Evolutionary conservation across 2,797 vertebrate genomes (phyloP).

Genomic region (Ciconia nigra): DNA sequence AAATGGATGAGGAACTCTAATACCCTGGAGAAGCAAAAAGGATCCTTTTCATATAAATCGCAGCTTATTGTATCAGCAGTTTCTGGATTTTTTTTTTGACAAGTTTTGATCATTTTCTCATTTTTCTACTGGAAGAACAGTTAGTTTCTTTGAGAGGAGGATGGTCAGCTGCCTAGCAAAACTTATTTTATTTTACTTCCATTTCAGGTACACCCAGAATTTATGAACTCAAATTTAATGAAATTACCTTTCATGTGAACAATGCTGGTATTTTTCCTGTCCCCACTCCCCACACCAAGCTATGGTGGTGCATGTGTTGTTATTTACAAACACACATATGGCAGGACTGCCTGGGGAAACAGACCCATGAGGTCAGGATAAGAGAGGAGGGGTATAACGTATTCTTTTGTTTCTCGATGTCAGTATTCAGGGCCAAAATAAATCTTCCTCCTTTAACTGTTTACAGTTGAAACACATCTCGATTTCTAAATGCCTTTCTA

Average conservation of each 20-base stretch:
- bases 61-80: conserved; percentile 55
- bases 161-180: not conserved
- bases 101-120: conserved; percentile 31
- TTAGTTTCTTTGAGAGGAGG: not conserved
- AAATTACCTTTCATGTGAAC: not conserved
- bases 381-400: not conserved
- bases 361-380: not conserved
- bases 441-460: not conserved
- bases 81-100: not conserved
- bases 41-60: conserved; percentile 39
- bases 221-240: not conserved
- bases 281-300: not conserved
- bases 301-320: not conserved
- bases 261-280: not conserved
- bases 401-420: not conserved
- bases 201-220: not conserved
- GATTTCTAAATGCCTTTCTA: not conserved
- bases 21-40: not conserved
- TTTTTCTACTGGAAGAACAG: conserved; percentile 14
- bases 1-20: conserved; percentile 8
- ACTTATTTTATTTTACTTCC: not conserved
- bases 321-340: not conserved
- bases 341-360: not conserved
- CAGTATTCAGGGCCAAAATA: not conserved
- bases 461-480: not conserved